Conservation (phyloP, 92 coral and sea anemone genomes). For the Nematostella vectensis region DNA sequence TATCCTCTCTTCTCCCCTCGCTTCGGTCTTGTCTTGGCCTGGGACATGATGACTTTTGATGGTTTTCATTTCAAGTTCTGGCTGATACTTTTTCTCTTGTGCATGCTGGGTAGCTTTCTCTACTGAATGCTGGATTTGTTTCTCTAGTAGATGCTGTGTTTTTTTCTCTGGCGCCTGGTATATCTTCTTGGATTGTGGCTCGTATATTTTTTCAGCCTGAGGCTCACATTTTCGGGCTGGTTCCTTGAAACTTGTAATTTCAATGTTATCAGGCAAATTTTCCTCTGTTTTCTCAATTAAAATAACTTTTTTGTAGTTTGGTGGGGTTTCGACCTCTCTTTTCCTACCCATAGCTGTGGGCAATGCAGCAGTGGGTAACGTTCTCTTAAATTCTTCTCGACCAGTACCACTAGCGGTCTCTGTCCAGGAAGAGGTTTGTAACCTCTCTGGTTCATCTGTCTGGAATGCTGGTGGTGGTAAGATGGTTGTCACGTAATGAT, state of each 20-base stretch:
- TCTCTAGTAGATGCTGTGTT: too few species aligned
- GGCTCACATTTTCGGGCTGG: too few species aligned
- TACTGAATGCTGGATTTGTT: too few species aligned
- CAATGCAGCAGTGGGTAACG: neutral
- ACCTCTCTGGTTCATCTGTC: constrained; percentile 6
- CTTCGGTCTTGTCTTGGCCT: neutral
- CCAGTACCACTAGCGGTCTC: neutral
- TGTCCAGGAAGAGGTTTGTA: constrained; percentile 18
- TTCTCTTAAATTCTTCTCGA: neutral
- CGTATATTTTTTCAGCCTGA: too few species aligned
- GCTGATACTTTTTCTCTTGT: too few species aligned
- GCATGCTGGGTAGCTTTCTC: too few species aligned
- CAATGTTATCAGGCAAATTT: neutral
- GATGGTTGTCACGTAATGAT: neutral
- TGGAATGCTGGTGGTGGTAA: neutral
- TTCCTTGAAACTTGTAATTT: constrained; percentile 4
- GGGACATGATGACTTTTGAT: neutral
- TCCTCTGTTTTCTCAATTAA: neutral
- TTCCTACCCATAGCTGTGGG: neutral
- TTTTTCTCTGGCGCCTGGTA: too few species aligned
- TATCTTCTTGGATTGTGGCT: too few species aligned
- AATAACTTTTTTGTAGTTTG: neutral
- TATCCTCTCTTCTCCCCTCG: neutral
- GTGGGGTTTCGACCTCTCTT: neutral
- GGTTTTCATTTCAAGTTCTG: neutral